Conservation (phyloP, 2,888 invertebrate genomes). For the Leptopilina myrica region DNA sequence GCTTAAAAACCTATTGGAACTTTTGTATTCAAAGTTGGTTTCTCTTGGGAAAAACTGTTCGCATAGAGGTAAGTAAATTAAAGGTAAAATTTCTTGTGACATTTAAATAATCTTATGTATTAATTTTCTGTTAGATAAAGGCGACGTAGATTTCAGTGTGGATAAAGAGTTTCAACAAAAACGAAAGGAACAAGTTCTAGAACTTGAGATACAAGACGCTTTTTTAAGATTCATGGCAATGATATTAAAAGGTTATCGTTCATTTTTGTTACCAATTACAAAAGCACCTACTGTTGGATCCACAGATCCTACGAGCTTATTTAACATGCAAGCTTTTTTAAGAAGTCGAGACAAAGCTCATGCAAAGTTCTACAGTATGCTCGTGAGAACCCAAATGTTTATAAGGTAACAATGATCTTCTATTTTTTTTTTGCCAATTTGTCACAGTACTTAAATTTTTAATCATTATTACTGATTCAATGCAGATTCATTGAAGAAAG, state of each 20-base stretch:
- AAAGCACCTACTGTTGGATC: slow-evolving; percentile 95
- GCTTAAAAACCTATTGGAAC: slow-evolving; percentile 87
- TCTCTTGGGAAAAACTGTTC: slow-evolving; percentile 67
- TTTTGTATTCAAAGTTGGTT: slow-evolving; percentile 81
- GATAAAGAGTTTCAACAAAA: slow-evolving; percentile 74
- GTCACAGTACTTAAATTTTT: not conserved
- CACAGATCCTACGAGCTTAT: slow-evolving; percentile 96
- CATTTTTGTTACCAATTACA: slow-evolving; percentile 93
- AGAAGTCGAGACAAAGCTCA: slow-evolving; percentile 92
- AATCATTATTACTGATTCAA: slow-evolving; percentile 3
- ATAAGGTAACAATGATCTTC: slow-evolving; percentile 77
- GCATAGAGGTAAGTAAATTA: slow-evolving; percentile 53
- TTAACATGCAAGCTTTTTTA: slow-evolving; percentile 94
- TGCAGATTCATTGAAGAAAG: slow-evolving; percentile 97
- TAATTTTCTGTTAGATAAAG: slow-evolving; percentile 59
- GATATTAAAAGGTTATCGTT: slow-evolving; percentile 92
- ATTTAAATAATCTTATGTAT: not conserved
- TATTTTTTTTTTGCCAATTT: no score
- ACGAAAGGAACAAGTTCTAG: slow-evolving; percentile 85
- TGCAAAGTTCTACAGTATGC: slow-evolving; percentile 91
- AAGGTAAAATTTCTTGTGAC: no score
- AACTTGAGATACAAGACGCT: slow-evolving; percentile 97
- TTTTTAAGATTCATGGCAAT: slow-evolving; percentile 97
- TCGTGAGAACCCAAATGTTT: slow-evolving; percentile 98
- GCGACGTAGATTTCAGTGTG: slow-evolving; percentile 71